Percentiles rank a stretch among this genome's conserved stretches.
phyloP scores from a whole-genome alignment of 2,888 invertebrate species.

The Parthenolecanium corni region DNA sequence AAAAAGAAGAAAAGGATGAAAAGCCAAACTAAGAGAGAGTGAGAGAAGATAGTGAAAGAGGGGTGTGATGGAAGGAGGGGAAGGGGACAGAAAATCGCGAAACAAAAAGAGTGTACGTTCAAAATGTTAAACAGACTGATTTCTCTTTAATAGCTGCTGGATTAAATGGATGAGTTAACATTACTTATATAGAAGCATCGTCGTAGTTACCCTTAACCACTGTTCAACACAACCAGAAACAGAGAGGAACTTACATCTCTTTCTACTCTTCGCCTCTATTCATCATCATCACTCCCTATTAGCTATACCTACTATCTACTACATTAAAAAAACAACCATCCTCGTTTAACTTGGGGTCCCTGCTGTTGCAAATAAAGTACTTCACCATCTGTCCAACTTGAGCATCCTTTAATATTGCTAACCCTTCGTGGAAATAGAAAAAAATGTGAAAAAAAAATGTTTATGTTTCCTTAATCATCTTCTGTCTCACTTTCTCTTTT shows the following conservation, averaged over 20 bases:
- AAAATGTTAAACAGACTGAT: conserved; percentile 25
- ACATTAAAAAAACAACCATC: background rate
- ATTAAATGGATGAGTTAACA: conserved; percentile 28
- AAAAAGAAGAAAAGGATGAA: too few relatives aligned
- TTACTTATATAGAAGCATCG: conserved; percentile 21
- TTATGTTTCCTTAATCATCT: conserved; percentile 24
- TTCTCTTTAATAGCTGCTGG: conserved; percentile 26
- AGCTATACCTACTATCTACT: background rate
- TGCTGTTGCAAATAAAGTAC: conserved; percentile 25
- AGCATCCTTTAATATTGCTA: conserved; percentile 23
- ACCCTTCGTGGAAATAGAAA: conserved; percentile 22
- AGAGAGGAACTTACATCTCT: background rate
- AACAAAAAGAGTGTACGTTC: background rate
- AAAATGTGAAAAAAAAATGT: conserved; percentile 16
- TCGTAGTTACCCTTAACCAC: conserved; percentile 17
- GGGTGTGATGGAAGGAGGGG: too few relatives aligned
- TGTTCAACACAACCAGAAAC: background rate
- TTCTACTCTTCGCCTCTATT: conserved; percentile 11
- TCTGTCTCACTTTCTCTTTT: background rate
- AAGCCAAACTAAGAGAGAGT: too few relatives aligned
- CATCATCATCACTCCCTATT: conserved; percentile 26
- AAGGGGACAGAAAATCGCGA: too few relatives aligned
- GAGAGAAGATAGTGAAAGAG: too few relatives aligned
- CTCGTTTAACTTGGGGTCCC: conserved; percentile 10
- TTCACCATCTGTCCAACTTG: conserved; percentile 26